Conservation (phyloP, 2,888 invertebrate genomes). For the Xestoiulus laeticollis region DNA sequence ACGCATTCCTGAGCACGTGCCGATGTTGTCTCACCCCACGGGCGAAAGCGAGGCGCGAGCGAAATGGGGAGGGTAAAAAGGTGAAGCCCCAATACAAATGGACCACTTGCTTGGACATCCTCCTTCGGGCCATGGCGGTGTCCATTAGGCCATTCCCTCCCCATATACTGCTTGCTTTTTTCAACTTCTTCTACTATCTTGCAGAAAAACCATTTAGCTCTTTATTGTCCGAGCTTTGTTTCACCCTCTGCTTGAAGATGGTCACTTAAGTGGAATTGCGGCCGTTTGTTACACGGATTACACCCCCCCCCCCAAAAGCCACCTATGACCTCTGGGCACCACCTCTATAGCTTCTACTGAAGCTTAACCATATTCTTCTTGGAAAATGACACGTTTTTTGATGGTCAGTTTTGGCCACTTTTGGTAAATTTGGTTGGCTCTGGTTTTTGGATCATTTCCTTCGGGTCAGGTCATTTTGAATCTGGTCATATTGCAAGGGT, state of each 20-base stretch:
- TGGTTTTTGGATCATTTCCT: no score
- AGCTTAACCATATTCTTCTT: no score
- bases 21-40: constrained; percentile 27
- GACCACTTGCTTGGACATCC: constrained; percentile 40
- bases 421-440: no score
- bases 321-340: background rate
- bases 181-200: background rate
- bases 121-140: background rate
- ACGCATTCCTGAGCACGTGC: constrained; percentile 43
- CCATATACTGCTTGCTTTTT: background rate
- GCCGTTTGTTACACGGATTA: background rate
- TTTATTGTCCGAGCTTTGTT: background rate
- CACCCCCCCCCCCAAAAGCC: background rate
- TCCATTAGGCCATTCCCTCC: background rate
- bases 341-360: background rate
- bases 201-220: background rate
- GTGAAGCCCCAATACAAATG: background rate
- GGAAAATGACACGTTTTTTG: no score
- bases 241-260: background rate
- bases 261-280: background rate
- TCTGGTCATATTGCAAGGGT: no score
- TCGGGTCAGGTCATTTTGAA: no score
- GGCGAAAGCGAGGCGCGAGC: background rate
- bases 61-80: background rate
- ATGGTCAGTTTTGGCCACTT: no score